These are phyloP conservation scores for Stigmatopora nigra DNA, from an alignment of 2,113 vertebrate species.

Conservation along the genomic window DNA sequence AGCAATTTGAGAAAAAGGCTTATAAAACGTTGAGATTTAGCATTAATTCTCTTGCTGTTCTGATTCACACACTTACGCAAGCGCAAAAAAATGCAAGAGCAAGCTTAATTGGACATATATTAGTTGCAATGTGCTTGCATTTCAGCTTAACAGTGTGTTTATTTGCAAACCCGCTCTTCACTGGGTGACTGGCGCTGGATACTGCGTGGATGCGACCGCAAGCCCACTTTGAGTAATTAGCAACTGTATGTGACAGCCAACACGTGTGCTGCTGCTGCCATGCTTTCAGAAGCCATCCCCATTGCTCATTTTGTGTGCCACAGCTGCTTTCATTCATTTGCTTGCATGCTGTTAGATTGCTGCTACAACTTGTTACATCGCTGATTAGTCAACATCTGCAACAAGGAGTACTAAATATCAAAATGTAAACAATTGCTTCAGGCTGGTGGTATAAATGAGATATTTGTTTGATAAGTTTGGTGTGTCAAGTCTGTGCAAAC, in stretches of 20 bases:
- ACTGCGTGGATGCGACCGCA: constrained; percentile 7
- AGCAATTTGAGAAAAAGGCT: constrained; percentile 16
- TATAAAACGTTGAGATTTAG: constrained; percentile 22
- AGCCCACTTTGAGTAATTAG: constrained; percentile 46
- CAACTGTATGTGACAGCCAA: constrained; percentile 37
- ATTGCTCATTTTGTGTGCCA: constrained; percentile 20
- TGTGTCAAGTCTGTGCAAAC: neutral
- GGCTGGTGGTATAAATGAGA: neutral
- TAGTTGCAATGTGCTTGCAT: constrained; percentile 33
- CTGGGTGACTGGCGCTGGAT: constrained; percentile 12
- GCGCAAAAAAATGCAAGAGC: constrained; percentile 1
- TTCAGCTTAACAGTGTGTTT: constrained; percentile 38
- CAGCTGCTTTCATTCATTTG: constrained; percentile 24
- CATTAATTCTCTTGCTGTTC: constrained; percentile 10
- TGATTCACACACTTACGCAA: neutral
- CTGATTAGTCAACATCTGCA: neutral
- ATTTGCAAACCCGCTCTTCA: constrained; percentile 27
- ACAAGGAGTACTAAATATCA: neutral
- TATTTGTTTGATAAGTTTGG: neutral
- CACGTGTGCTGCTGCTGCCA: constrained; percentile 20
- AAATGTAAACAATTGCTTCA: neutral
- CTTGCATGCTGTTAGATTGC: neutral
- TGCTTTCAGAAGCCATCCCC: constrained; percentile 20
- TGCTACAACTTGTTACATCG: neutral
- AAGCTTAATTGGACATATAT: constrained; percentile 36